These are phyloP conservation scores for Synergus japonicus DNA, from an alignment of 2,888 invertebrate genomes.

Conservation along the genomic window DNA sequence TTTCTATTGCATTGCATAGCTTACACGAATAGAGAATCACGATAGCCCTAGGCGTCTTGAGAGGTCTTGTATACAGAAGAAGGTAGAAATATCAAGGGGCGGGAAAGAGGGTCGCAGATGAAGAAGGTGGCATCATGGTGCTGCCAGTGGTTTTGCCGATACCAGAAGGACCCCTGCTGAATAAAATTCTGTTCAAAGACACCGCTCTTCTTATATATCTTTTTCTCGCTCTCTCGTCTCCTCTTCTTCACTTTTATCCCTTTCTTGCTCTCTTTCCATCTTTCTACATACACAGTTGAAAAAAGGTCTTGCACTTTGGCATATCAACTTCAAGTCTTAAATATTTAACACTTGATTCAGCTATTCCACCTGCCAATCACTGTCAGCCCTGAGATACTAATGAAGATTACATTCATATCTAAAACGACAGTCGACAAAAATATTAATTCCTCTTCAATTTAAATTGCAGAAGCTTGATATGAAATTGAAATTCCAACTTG, in stretches of 20 bases:
- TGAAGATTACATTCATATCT: neutral
- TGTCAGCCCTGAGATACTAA: neutral
- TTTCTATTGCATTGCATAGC: slow-evolving; percentile 46
- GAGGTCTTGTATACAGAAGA: slow-evolving; percentile 3
- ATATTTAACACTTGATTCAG: neutral
- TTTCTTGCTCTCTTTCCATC: slow-evolving; percentile 24
- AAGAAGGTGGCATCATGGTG: slow-evolving; percentile 40
- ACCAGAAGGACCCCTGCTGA: slow-evolving; percentile 47
- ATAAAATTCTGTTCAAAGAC: slow-evolving; percentile 44
- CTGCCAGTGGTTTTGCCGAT: slow-evolving; percentile 33
- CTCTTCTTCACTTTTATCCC: neutral
- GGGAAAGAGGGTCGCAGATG: slow-evolving; percentile 25
- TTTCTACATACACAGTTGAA: neutral
- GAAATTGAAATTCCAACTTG: too few species aligned
- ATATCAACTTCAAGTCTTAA: neutral
- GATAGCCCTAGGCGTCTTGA: slow-evolving; percentile 25
- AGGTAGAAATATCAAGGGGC: neutral
- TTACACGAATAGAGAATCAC: slow-evolving; percentile 20
- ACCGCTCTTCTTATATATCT: slow-evolving; percentile 42
- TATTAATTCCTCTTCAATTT: neutral
- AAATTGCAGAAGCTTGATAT: neutral
- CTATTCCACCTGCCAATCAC: neutral
- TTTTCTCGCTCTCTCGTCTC: slow-evolving; percentile 20
- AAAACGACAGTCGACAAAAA: neutral
- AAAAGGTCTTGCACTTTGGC: neutral